These are phyloP conservation scores for Axis porcinus DNA, from an alignment of 2,113 vertebrate species.

Conservation along the genomic window DNA sequence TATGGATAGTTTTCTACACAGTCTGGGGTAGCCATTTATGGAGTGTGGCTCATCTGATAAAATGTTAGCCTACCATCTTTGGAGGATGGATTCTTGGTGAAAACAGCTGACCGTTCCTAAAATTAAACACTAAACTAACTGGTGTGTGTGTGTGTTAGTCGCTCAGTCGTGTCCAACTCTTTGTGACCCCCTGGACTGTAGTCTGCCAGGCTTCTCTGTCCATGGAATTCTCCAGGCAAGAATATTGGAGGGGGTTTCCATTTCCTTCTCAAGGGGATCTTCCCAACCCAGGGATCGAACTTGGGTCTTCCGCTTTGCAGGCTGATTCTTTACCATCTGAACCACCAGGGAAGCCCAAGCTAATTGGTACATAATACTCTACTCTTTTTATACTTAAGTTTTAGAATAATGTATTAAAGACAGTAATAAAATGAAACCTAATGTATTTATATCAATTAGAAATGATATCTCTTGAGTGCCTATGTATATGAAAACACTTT, in stretches of 20 bases:
- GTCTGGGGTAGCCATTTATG: background rate
- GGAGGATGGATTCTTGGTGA: background rate
- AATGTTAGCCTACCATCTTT: background rate
- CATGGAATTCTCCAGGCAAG: background rate
- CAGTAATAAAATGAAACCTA: background rate
- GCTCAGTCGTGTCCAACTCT: accelerated
- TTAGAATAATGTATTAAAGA: background rate
- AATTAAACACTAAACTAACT: background rate
- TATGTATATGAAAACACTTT: background rate
- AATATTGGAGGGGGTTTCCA: background rate
- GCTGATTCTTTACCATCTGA: background rate
- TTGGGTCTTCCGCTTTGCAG: accelerated
- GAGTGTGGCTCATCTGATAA: background rate
- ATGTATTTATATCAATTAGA: background rate
- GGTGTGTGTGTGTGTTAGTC: background rate
- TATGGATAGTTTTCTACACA: background rate
- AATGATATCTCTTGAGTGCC: background rate
- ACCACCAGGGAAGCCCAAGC: background rate
- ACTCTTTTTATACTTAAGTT: background rate
- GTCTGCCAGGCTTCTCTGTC: background rate
- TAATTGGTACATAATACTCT: background rate
- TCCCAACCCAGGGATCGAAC: background rate
- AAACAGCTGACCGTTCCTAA: background rate
- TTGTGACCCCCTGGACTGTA: background rate
- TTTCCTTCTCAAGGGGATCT: background rate